These are phyloP conservation scores for Capromys pilorides DNA, from an alignment of 2,797 vertebrate genomes.

Conservation along the genomic window DNA sequence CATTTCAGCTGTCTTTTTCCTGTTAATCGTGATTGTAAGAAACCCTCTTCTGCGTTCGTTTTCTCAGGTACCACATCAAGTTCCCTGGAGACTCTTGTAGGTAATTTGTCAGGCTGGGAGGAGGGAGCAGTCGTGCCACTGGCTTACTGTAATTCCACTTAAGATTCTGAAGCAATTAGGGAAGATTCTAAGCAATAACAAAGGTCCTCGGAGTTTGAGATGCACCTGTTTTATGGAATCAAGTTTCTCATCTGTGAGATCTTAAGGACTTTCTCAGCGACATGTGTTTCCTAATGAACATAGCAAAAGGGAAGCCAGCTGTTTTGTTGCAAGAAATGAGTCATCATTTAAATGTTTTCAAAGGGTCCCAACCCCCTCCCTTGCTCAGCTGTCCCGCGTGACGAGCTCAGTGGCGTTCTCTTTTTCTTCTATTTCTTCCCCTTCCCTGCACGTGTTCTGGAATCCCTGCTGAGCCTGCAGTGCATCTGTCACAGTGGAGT, in stretches of 20 bases:
- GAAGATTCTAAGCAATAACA: constrained; percentile 64
- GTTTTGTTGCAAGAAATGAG: constrained; percentile 80
- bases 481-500: neutral
- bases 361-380: constrained; percentile 64
- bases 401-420: constrained; percentile 71
- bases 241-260: constrained; percentile 70
- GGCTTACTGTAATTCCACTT: constrained; percentile 72
- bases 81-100: constrained; percentile 53
- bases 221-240: constrained; percentile 74
- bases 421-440: neutral
- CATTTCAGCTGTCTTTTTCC: constrained; percentile 3
- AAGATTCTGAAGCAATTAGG: constrained; percentile 78
- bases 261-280: constrained; percentile 75
- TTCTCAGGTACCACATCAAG: neutral
- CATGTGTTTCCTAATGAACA: constrained; percentile 81
- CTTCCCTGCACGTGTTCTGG: neutral
- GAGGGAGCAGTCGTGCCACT: constrained; percentile 2
- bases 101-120: constrained; percentile 50
- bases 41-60: neutral
- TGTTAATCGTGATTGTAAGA: neutral
- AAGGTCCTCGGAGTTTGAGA: constrained; percentile 66
- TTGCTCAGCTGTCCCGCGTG: constrained; percentile 78
- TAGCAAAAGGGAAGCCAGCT: constrained; percentile 76
- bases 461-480: constrained; percentile 48
- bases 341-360: constrained; percentile 77